Conservation (phyloP, 2,797 vertebrate species). For the Danio jaintianensis region DNA sequence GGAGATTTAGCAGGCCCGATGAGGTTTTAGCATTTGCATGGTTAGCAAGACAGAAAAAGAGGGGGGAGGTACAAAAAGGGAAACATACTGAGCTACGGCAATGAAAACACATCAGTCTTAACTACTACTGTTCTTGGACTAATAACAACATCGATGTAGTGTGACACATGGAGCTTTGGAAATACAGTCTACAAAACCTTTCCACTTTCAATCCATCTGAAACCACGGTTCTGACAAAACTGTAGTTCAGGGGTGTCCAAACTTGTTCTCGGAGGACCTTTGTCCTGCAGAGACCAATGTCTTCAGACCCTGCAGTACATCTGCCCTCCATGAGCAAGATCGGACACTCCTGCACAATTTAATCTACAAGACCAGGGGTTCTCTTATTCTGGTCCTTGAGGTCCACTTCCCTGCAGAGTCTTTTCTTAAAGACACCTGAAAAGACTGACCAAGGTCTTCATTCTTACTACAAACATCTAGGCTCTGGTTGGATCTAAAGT, state of each 20-base stretch:
- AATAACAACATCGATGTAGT: not conserved
- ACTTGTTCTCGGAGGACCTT: too few species aligned
- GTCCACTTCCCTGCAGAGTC: too few species aligned
- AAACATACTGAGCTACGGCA: slow-evolving; percentile 54
- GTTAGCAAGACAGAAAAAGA: slow-evolving; percentile 13
- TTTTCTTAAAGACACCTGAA: too few species aligned
- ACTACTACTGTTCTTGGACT: slow-evolving; percentile 34
- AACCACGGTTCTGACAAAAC: not conserved
- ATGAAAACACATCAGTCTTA: slow-evolving; percentile 49
- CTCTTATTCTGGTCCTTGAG: too few species aligned
- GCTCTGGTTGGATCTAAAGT: too few species aligned
- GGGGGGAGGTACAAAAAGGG: slow-evolving; percentile 48
- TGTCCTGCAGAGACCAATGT: too few species aligned
- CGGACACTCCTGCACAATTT: too few species aligned
- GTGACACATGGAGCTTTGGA: slow-evolving; percentile 24
- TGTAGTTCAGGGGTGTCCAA: not conserved
- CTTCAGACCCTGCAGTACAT: too few species aligned
- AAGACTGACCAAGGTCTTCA: too few species aligned
- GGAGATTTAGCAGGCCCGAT: slow-evolving; percentile 42
- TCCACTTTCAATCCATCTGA: slow-evolving; percentile 38
- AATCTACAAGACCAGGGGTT: too few species aligned
- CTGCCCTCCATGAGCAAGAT: too few species aligned
- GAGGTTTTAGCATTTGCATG: slow-evolving; percentile 25
- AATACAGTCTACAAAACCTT: slow-evolving; percentile 26
- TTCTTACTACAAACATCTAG: too few species aligned